These are phyloP conservation scores for Calliphora vomitoria DNA, from an alignment of 2,888 invertebrate genomes.

Conservation along the genomic window DNA sequence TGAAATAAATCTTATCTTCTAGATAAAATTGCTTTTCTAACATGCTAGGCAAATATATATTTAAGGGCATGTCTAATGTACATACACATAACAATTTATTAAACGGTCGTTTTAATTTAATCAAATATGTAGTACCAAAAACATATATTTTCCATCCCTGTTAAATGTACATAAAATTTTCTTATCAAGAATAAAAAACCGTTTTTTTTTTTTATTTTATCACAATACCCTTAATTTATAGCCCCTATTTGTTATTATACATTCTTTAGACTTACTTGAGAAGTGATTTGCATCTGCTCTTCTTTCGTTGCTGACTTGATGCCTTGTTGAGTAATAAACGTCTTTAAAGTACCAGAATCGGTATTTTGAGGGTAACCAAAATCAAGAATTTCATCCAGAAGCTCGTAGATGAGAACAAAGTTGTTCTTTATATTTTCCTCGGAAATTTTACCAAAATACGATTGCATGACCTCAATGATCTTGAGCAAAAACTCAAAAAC, in stretches of 20 bases:
- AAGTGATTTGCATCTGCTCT: slow-evolving; percentile 99
- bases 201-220: neutral
- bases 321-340: slow-evolving; percentile 99
- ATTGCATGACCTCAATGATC: slow-evolving; percentile 99
- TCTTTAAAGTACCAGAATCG: slow-evolving; percentile 99
- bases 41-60: no score
- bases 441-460: slow-evolving; percentile 99
- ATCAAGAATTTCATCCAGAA: slow-evolving; percentile 99
- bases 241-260: neutral
- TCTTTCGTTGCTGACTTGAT: slow-evolving; percentile 99
- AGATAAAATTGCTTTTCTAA: no score
- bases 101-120: no score
- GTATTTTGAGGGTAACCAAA: slow-evolving; percentile 99
- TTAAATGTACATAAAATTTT: neutral
- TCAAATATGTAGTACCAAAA: neutral
- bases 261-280: slow-evolving; percentile 87
- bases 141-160: no score
- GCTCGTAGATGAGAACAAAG: slow-evolving; percentile 99
- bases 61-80: no score
- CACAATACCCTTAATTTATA: neutral
- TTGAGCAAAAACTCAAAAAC: slow-evolving; percentile 99
- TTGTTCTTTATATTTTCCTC: slow-evolving; percentile 99
- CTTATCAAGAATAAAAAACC: neutral
- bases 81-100: neutral
- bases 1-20: no score